Evolutionary conservation across 2,888 invertebrate species (phyloP).

Genomic region (Zaprionus obscuricornis): DNA sequence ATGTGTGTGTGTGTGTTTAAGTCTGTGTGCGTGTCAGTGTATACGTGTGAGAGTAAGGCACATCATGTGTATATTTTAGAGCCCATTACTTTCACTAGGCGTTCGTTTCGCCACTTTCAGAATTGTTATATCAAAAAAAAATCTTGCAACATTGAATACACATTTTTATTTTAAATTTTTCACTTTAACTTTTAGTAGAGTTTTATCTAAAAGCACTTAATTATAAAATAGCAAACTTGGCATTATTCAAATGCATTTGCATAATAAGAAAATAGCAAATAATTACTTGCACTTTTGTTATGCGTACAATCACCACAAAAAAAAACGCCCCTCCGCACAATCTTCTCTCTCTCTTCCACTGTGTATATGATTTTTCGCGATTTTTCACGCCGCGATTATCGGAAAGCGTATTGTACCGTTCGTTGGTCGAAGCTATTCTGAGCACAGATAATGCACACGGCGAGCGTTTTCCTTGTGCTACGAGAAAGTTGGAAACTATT

Average conservation of each 20-base stretch:
- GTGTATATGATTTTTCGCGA: slow-evolving; percentile 50
- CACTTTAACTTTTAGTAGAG: neutral
- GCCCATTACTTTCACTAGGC: slow-evolving; percentile 73
- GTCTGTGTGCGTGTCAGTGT: slow-evolving; percentile 5
- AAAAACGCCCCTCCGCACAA: slow-evolving; percentile 31
- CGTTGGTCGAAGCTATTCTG: slow-evolving; percentile 71
- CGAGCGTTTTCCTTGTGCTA: slow-evolving; percentile 42
- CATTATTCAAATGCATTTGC: too few species aligned
- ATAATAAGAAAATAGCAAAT: slow-evolving; percentile 44
- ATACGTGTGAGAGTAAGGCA: slow-evolving; percentile 18
- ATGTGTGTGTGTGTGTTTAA: slow-evolving; percentile 14
- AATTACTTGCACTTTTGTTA: slow-evolving; percentile 72
- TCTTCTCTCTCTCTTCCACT: slow-evolving; percentile 22
- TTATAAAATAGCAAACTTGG: too few species aligned
- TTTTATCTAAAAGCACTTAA: neutral
- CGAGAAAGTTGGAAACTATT: slow-evolving; percentile 47
- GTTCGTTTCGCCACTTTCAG: slow-evolving; percentile 66
- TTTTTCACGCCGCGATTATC: slow-evolving; percentile 45
- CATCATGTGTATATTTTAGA: slow-evolving; percentile 44
- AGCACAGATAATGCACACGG: slow-evolving; percentile 48
- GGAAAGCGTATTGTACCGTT: slow-evolving; percentile 60
- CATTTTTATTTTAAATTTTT: slow-evolving; percentile 42
- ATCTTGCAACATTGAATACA: slow-evolving; percentile 65
- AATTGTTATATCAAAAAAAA: slow-evolving; percentile 56
- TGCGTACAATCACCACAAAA: slow-evolving; percentile 41